phyloP scores from a whole-genome alignment of 2,113 vertebrate species.

The Erythrocercus mccallii region DNA sequence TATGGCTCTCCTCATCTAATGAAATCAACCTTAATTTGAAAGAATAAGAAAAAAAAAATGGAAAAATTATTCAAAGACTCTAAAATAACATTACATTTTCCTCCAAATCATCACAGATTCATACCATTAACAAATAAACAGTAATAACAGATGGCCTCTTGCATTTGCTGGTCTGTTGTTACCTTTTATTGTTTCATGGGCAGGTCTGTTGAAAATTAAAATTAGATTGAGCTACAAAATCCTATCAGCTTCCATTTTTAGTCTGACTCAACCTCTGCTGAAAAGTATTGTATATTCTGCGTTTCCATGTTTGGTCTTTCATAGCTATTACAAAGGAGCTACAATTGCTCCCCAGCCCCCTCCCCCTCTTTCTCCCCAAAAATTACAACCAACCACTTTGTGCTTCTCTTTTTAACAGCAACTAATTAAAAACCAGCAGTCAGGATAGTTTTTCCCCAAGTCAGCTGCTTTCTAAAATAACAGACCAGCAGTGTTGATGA shows the following conservation, averaged over 20 bases:
- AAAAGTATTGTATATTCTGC: neutral
- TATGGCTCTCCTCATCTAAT: slow-evolving; percentile 77
- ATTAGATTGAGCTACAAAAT: neutral
- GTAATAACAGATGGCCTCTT: neutral
- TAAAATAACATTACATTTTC: neutral
- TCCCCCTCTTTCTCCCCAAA: neutral
- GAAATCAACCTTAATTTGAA: slow-evolving; percentile 84
- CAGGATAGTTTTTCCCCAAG: neutral
- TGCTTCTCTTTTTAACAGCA: neutral
- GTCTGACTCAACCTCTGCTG: neutral
- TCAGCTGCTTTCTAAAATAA: neutral
- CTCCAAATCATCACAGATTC: neutral
- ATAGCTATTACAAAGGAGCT: neutral
- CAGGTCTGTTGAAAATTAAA: neutral
- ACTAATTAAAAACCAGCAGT: neutral
- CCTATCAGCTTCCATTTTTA: neutral
- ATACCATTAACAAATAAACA: neutral
- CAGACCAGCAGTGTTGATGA: neutral
- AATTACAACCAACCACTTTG: neutral
- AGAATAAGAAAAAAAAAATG: neutral
- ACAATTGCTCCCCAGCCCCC: neutral
- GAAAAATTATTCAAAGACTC: neutral
- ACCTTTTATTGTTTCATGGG: neutral
- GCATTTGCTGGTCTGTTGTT: neutral
- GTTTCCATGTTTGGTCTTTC: neutral